These are phyloP conservation scores for Drosophila eohydei DNA, from an alignment of 2,888 invertebrate genomes.

Conservation along the genomic window DNA sequence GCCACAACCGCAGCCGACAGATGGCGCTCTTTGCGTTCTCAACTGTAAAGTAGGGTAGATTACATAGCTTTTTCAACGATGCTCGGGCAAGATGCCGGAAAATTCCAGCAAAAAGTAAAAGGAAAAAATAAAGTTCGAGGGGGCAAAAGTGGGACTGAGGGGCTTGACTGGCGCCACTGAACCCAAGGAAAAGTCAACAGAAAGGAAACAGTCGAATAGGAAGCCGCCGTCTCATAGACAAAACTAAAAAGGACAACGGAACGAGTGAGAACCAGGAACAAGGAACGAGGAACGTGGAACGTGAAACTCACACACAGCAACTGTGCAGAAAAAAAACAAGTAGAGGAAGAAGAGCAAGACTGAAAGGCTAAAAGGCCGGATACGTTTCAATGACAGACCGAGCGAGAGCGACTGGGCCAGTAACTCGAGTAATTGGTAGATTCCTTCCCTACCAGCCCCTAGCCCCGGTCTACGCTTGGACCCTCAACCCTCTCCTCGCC, in stretches of 20 bases:
- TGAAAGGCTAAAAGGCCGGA: constrained; percentile 55
- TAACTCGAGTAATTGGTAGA: constrained; percentile 74
- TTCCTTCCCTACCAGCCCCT: neutral
- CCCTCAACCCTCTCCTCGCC: neutral
- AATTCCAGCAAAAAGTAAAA: constrained; percentile 28
- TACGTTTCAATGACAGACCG: constrained; percentile 68
- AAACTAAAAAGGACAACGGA: constrained; percentile 34
- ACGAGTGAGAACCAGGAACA: constrained; percentile 2
- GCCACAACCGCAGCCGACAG: constrained; percentile 15
- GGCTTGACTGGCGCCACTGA: constrained; percentile 48
- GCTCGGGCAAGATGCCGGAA: constrained; percentile 55
- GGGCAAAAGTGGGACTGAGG: neutral
- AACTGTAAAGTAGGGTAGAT: constrained; percentile 76
- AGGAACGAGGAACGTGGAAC: constrained; percentile 18
- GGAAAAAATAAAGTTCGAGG: constrained; percentile 3
- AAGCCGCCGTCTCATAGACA: constrained; percentile 58
- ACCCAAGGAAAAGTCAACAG: constrained; percentile 64
- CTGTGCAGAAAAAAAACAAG: constrained; percentile 13
- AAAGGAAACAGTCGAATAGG: constrained; percentile 61
- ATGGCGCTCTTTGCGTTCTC: constrained; percentile 59
- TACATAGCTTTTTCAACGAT: constrained; percentile 66
- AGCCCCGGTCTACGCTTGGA: neutral
- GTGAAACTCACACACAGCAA: constrained; percentile 4
- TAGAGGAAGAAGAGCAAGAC: neutral
- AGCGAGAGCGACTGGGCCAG: constrained; percentile 57